phyloP scores from a whole-genome alignment of 2,113 vertebrate genomes.

The Crocuta crocuta region DNA sequence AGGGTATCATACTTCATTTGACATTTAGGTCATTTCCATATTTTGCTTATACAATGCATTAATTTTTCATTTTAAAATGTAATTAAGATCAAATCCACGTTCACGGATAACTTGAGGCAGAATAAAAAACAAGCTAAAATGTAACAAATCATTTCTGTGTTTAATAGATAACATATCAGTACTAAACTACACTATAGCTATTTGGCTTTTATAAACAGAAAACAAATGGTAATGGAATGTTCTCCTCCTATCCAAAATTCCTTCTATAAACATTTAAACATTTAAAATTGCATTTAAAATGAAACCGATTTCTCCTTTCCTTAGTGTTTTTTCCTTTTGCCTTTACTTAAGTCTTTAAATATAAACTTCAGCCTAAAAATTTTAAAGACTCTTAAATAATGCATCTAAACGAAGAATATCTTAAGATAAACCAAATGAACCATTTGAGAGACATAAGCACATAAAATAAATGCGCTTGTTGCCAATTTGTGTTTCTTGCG shows the following conservation, averaged over 20 bases:
- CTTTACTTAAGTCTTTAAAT: neutral
- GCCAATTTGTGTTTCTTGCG: neutral
- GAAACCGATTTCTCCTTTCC: neutral
- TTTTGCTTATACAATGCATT: neutral
- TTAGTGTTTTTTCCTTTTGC: neutral
- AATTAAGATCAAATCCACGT: neutral
- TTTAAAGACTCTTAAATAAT: neutral
- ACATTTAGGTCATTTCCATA: neutral
- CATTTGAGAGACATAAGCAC: neutral
- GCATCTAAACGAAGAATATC: neutral
- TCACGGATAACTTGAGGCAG: neutral
- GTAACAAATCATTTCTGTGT: neutral
- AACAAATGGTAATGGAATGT: neutral
- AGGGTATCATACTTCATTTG: neutral
- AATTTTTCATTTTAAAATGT: neutral
- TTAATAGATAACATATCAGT: neutral
- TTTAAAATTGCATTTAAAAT: neutral
- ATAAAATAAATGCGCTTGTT: neutral
- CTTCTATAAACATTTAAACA: neutral
- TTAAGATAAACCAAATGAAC: neutral
- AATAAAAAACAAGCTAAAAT: neutral
- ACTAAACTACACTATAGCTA: neutral
- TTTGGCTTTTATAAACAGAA: slow-evolving; percentile 26
- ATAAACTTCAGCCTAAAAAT: neutral
- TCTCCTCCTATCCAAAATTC: neutral